Percentiles rank a stretch among this genome's conserved stretches.
These are phyloP conservation scores for Dascillus cervinus DNA, from an alignment of 2,888 invertebrate species.

Conservation along the genomic window DNA sequence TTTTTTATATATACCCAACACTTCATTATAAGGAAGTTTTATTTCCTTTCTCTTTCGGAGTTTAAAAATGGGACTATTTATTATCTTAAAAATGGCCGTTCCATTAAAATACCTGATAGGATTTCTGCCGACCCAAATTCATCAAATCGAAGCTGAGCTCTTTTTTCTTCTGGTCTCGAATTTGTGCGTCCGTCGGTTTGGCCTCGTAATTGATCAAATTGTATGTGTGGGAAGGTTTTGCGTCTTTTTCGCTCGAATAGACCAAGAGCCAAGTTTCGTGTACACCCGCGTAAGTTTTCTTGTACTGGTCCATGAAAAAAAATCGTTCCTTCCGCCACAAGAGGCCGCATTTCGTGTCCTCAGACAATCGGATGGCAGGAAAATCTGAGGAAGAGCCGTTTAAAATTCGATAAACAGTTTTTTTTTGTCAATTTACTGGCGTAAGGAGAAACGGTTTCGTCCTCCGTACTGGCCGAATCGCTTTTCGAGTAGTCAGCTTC, in stretches of 20 bases:
- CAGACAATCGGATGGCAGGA: conserved; percentile 7
- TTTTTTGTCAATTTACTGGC: conserved; percentile 7
- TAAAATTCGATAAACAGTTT: too few species aligned
- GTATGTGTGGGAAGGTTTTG: conserved; percentile 13
- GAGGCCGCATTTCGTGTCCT: conserved; percentile 8
- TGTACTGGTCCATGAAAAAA: conserved; percentile 11
- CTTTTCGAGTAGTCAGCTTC: too few species aligned
- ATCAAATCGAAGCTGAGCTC: too few species aligned
- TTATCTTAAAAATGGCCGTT: too few species aligned
- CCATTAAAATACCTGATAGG: conserved; percentile 11
- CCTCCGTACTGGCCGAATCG: background rate
- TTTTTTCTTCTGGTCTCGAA: conserved; percentile 4
- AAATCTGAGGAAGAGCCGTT: too few species aligned
- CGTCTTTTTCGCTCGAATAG: conserved; percentile 12
- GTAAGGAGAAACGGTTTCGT: conserved; percentile 5
- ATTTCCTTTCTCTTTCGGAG: too few species aligned
- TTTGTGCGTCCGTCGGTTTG: conserved; percentile 2
- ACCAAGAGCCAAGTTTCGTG: conserved; percentile 10
- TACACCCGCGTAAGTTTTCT: conserved; percentile 10
- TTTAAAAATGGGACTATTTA: too few species aligned
- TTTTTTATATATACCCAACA: too few species aligned
- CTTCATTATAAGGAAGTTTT: too few species aligned
- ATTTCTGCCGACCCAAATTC: too few species aligned
- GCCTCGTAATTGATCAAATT: conserved; percentile 15
- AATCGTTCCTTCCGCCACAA: conserved; percentile 10